Percentiles rank a stretch among this genome's conserved stretches.
phyloP scores from a whole-genome alignment of 2,888 invertebrate species.

The Nymphalis polychloros region DNA sequence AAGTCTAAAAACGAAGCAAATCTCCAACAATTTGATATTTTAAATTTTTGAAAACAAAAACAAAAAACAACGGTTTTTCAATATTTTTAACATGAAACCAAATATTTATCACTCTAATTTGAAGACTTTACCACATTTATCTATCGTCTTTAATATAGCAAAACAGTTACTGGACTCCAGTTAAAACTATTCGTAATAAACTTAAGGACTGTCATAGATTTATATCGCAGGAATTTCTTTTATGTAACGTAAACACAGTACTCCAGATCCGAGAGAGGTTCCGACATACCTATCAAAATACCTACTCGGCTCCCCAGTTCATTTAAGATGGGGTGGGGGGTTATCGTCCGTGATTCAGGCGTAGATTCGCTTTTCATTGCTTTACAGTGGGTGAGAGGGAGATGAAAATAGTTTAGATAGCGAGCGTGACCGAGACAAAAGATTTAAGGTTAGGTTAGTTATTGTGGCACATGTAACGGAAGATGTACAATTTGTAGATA shows the following conservation, averaged over 20 bases:
- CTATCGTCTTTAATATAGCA: too few species aligned
- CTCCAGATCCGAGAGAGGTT: constrained; percentile 39
- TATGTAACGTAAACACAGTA: constrained; percentile 43
- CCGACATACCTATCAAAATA: constrained; percentile 46
- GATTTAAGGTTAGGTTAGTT: constrained; percentile 67
- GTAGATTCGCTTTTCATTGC: constrained; percentile 79
- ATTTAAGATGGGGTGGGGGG: constrained; percentile 76
- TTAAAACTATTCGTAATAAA: not conserved
- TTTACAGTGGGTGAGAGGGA: constrained; percentile 64
- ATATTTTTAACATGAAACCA: too few species aligned
- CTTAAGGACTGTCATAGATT: constrained; percentile 29
- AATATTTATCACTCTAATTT: too few species aligned
- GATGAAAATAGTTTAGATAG: constrained; percentile 50
- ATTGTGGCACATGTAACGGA: constrained; percentile 37
- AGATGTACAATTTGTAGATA: constrained; percentile 35
- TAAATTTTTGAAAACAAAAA: too few species aligned
- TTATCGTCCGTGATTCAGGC: constrained; percentile 68
- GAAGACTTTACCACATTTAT: too few species aligned
- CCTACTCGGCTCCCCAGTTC: constrained; percentile 71
- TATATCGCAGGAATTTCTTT: constrained; percentile 38
- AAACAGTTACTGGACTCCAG: too few species aligned
- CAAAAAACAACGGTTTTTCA: too few species aligned
- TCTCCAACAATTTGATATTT: too few species aligned
- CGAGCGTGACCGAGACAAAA: constrained; percentile 55
- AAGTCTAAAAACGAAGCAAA: too few species aligned